Base-by-base conservation (phyloP, 2,888 invertebrate species). In the Drosophila conformis region DNA sequence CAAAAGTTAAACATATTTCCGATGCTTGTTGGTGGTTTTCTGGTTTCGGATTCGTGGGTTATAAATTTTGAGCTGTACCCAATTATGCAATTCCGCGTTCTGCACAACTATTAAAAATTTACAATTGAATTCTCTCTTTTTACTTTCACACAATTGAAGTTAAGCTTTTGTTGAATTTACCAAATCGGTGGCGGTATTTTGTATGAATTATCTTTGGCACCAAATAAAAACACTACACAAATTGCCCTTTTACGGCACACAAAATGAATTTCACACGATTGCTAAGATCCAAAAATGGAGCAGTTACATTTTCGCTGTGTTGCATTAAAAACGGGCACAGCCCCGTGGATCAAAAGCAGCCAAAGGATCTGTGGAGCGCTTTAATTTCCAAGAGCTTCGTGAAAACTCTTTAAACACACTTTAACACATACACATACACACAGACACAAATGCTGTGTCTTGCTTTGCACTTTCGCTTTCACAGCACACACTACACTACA, bases 1-100 rank as follows among this genome's bases (percentile, higher is more conserved):
- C 93, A 92, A 90, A 90, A 81, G 77, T 86, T 87, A 90, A 88
- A 90, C 93, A 92, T 93, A 78, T 87, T 91, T 76, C 63, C 59
- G 62, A 66, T 63, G 74, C 60, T 31, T 54, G 51, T 40, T 51
- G 61, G 46, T 69, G 36, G 61, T 38, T 76, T 70, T 60, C 21
- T 52, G 54, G 38, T 58, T 73, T 49, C 2, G 21, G 11, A 25
- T 40, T 11, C 21, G 29, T 54, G 29, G 51, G 48, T 21, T 66
- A 36, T 7, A 49, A 58, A 42, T 73, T 29, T 38, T 29, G 56
- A 36, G 38, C 54, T 35, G n/a, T 27, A 38, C 27, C 52, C 15
- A 64, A 57, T 51, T 72, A 48, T 53, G 58, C 69, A 76, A 54
- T 69, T 53, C 27, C 36, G 54, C 59, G 49, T 33, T 40, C 27